Base-by-base conservation (phyloP, 2,888 invertebrate species). In the Napeogenes inachia region DNA sequence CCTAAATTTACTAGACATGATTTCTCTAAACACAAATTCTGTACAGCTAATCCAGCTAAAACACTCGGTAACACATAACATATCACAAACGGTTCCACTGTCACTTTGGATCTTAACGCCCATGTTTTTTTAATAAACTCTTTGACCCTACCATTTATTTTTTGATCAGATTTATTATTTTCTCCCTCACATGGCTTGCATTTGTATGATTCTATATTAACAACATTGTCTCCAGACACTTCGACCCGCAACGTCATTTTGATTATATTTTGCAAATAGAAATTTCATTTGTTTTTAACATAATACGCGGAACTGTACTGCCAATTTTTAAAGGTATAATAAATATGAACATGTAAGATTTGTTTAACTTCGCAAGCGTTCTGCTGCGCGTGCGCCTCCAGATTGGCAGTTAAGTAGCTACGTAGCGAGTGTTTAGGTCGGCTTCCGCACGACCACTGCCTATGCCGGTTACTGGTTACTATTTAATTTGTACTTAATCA, bases 81-180 rank as follows among this genome's bases (percentile, higher is more conserved):
- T 59, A 93, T 87, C 59, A 94, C 85, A 71, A 94, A 92, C 5
- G 94, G 94, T 78, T 94, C 94, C 35, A 94, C 93, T n/a, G 94
- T 94, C 45, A 90, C 72, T 78, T 87, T 86, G 12, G 86, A 79
- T 76, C 83, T 81, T 67, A 87, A 77, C 38, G 80, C 77, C 89
- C 90, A 89, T 68, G 84, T 74, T 66, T 82, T 78, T 76, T 87
- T 88, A 12, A 89, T 74, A 59, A 82, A 83, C 68, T 84, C 75
- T 69, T 89, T 89, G 45, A 88, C 72, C 67, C 85, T 78, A 66
- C 78, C 81, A 71, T 77, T 87, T 42, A 89, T 70, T 75, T 80
- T 85, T 57, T 73, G 79, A 66, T 89, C 88, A 3, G 78, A 73
- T 70, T 82, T 84, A 64, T 74, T 80, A 57, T 80, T 70, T 61